These are phyloP conservation scores for Patella ulyssiponensis DNA, from an alignment of 2,888 invertebrate genomes.

Conservation along the genomic window DNA sequence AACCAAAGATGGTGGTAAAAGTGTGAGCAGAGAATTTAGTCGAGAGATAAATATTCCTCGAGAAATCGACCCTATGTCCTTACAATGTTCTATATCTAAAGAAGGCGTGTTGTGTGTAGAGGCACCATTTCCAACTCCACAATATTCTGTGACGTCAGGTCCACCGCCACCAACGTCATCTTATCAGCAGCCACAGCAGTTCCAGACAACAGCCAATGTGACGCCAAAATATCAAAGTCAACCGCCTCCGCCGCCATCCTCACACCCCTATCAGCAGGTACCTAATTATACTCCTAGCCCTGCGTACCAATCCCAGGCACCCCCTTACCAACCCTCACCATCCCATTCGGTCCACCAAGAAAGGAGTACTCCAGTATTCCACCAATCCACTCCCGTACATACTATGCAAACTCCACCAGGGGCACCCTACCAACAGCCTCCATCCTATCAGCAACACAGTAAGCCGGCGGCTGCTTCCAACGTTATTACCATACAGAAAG, in stretches of 20 bases:
- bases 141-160: constrained; percentile 17
- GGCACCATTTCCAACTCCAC: constrained; percentile 42
- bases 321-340: constrained; percentile 1
- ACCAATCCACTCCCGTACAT: constrained; percentile 19
- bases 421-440: constrained; percentile 30
- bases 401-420: constrained; percentile 26
- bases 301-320: constrained; percentile 9
- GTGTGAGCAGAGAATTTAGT: constrained; percentile 63
- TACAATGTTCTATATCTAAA: constrained; percentile 62
- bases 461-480: neutral
- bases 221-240: constrained; percentile 34
- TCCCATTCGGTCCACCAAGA: neutral
- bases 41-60: constrained; percentile 61
- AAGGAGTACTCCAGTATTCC: constrained; percentile 14
- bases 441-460: constrained; percentile 17
- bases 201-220: constrained; percentile 39
- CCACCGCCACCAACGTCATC: neutral
- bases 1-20: constrained; percentile 56
- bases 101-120: constrained; percentile 64
- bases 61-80: constrained; percentile 58
- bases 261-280: constrained; percentile 27
- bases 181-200: constrained; percentile 43
- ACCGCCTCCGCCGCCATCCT: constrained; percentile 43
- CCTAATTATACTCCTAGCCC: constrained; percentile 11
- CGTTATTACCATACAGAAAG: constrained; percentile 54